Conservation (phyloP, 2,113 vertebrate genomes). For the Verasper variegatus region DNA sequence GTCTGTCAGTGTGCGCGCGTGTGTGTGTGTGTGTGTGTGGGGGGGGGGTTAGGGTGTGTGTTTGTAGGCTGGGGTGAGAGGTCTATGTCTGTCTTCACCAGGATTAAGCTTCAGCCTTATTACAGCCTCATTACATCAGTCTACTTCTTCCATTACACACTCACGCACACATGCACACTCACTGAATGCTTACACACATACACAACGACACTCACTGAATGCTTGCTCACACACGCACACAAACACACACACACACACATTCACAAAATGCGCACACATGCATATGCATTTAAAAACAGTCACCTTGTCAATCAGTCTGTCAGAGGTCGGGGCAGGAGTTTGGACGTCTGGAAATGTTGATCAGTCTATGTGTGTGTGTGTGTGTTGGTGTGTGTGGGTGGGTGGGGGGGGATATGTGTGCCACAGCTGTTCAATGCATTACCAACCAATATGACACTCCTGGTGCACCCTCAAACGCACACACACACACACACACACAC, state of each 20-base stretch:
- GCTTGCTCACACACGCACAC: not conserved
- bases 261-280: slow-evolving; percentile 17
- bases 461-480: slow-evolving; percentile 45
- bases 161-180: slow-evolving; percentile 28
- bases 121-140: slow-evolving; percentile 82
- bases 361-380: slow-evolving; percentile 54
- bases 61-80: slow-evolving; percentile 52
- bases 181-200: slow-evolving; percentile 2
- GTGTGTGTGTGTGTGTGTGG: not conserved
- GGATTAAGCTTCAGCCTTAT: slow-evolving; percentile 77
- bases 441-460: slow-evolving; percentile 72
- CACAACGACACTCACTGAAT: not conserved
- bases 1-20: no score
- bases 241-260: slow-evolving; percentile 4
- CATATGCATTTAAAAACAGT: slow-evolving; percentile 58
- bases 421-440: slow-evolving; percentile 78
- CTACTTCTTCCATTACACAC: slow-evolving; percentile 77
- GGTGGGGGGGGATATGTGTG: slow-evolving; percentile 28
- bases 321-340: slow-evolving; percentile 46
- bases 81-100: slow-evolving; percentile 76
- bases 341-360: slow-evolving; percentile 68
- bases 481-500: slow-evolving; percentile 56
- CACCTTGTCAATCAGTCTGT: slow-evolving; percentile 52
- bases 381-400: slow-evolving; percentile 14
- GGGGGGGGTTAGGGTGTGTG: slow-evolving; percentile 32